Evolutionary conservation across 2,113 vertebrate genomes (phyloP), one percentile per base, ranked within the genome.

Genomic region (Halcyon malimbica): DNA sequence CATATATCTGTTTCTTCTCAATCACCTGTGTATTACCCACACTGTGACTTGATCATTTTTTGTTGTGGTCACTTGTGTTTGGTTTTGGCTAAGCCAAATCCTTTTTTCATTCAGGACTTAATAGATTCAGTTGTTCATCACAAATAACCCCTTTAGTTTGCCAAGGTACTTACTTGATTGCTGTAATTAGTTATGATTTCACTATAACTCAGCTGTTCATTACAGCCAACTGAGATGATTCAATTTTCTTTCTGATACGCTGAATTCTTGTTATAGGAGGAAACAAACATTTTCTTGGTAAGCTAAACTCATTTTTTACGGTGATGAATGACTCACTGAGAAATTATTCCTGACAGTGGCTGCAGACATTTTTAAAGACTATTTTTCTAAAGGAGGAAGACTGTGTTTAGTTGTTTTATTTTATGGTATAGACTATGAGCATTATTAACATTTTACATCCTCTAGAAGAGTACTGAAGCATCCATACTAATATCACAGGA

Each of bases 301-400:
- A 93, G 73, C 33, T 93, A 93, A 96, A 93, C 42, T 94, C 26
- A 85, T 89, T 97, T 96, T 95, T 93, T 87, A 87, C 8, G 7
- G 57, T 90, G 84, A 95, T 85, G 94, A 94, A 94, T 97, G 94
- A 98, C 76, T 97, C 96, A 96, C 57, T 95, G 94, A 94, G 85
- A 96, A 98, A 97, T 95, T 48, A 42, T 92, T 97, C 96, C 87
- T 95, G 89, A 97, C 87, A 87, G 46, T 74, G 81, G 59, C n/a
- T 79, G 69, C 31, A 94, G 89, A 56, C 89, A 94, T 83, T 90
- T 93, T 94, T 90, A 70, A 94, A 51, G 11, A 63, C 6, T 83
- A 12, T 85, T 94, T 95, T 96, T 93, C 78, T 83, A 80, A 56
- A 33, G 48, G 26, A 89, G 35, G 73, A 86, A 89, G 48, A 60